These are phyloP conservation scores for Sturnira hondurensis DNA, from an alignment of 2,113 vertebrate species.

Conservation along the genomic window DNA sequence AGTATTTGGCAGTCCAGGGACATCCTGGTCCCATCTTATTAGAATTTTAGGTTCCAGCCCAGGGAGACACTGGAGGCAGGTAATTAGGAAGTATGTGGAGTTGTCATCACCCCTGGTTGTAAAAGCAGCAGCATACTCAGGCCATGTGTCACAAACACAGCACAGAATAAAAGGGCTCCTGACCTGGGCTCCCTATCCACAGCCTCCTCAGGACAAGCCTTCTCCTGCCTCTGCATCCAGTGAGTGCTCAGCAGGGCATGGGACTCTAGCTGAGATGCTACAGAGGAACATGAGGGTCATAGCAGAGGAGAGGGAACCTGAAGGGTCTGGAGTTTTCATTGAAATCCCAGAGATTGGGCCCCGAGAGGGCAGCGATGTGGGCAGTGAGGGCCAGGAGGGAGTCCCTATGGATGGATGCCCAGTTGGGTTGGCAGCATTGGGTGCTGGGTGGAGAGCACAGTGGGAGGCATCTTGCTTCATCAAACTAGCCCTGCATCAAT, in stretches of 20 bases:
- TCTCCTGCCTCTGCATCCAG: not conserved
- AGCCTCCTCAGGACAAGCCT: not conserved
- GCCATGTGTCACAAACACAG: not conserved
- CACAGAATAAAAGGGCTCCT: slow-evolving; percentile 4
- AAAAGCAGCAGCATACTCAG: not conserved
- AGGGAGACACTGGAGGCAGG: not conserved
- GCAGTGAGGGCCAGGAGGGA: not conserved
- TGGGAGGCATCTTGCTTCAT: too few relatives aligned
- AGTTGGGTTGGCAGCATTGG: not conserved
- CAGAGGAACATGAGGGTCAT: not conserved
- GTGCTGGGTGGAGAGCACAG: rapidly evolving
- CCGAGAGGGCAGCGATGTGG: not conserved
- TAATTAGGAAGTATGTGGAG: not conserved
- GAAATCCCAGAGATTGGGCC: not conserved
- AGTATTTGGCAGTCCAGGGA: not conserved
- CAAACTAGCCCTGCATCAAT: not conserved
- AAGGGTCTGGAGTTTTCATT: too few relatives aligned
- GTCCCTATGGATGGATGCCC: not conserved
- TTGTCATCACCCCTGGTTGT: not conserved
- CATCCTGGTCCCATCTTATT: not conserved
- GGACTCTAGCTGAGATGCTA: not conserved
- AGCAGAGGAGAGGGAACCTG: not conserved
- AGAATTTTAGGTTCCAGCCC: not conserved
- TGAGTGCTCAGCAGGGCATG: not conserved
- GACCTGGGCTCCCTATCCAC: not conserved